Percentiles rank a stretch among this genome's conserved stretches.
Evolutionary conservation across 2,888 invertebrate genomes (phyloP).

Genomic region (Microctonus brassicae): DNA sequence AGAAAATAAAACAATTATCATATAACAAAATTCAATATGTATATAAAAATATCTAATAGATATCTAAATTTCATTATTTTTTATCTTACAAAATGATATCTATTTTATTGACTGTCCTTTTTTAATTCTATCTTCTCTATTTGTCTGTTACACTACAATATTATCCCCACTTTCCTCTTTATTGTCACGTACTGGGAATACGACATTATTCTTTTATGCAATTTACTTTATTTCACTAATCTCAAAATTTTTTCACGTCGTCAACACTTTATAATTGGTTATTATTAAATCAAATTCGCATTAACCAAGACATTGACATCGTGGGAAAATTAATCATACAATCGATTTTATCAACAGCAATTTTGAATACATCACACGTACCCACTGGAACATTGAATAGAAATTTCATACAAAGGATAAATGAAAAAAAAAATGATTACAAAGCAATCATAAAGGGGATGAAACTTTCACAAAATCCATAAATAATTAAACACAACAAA

Average conservation of each 20-base stretch:
- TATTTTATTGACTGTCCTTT: not conserved
- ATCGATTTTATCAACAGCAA: not conserved
- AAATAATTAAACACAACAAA: not conserved
- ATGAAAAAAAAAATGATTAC: not conserved
- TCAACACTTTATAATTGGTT: constrained; percentile 1
- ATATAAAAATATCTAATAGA: not conserved
- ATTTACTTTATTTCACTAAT: constrained; percentile 28
- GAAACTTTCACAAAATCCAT: not conserved
- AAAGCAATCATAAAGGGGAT: constrained; percentile 1
- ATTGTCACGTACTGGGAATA: constrained; percentile 34
- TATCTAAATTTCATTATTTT: not conserved
- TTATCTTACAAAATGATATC: not conserved
- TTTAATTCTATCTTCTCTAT: constrained; percentile 4
- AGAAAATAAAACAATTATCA: not conserved
- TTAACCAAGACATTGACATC: not conserved
- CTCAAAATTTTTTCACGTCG: no score
- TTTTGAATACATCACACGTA: not conserved
- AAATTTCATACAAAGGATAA: not conserved
- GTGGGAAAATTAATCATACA: not conserved
- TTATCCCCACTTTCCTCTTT: constrained; percentile 26
- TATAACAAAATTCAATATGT: not conserved
- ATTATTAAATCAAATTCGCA: not conserved
- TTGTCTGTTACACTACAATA: constrained; percentile 8
- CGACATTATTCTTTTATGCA: constrained; percentile 27
- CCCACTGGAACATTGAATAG: not conserved